A percentile compares a stretch with the other conserved stretches of the same genome.
Conservation (phyloP, 2,888 invertebrate genomes). For the Bimastos eiseni region DNA sequence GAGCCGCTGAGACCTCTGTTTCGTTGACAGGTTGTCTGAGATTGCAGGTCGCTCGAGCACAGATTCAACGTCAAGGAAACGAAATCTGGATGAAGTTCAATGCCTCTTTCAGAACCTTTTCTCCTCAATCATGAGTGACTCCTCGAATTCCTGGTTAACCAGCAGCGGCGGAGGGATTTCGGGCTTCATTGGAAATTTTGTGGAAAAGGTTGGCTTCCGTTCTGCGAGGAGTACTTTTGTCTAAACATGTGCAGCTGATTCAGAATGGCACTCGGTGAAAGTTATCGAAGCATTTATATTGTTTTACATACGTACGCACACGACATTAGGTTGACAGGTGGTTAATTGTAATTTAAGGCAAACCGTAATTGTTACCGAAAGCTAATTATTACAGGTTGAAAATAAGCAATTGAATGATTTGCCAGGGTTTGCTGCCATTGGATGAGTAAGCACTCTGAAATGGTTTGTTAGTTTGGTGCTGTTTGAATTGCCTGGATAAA, state of each 20-base stretch:
- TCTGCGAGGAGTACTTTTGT: conserved; percentile 42
- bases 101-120: conserved; percentile 1
- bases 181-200: conserved; percentile 67
- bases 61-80: neutral
- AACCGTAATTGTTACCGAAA: conserved; percentile 13
- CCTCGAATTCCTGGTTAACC: neutral
- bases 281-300: neutral
- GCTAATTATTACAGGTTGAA: neutral
- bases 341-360: neutral
- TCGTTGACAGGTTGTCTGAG: conserved; percentile 16
- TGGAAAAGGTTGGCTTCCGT: conserved; percentile 68
- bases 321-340: conserved; percentile 13
- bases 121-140: neutral
- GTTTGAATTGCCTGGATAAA: neutral
- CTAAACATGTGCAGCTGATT: conserved; percentile 26
- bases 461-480: neutral
- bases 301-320: neutral
- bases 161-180: conserved; percentile 62
- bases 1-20: neutral
- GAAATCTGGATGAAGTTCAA: neutral
- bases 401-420: neutral
- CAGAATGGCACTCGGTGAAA: neutral
- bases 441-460: neutral
- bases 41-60: neutral
- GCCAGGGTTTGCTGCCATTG: neutral